These are phyloP conservation scores for Nomada fabriciana DNA, from an alignment of 2,888 invertebrate genomes.

Conservation along the genomic window DNA sequence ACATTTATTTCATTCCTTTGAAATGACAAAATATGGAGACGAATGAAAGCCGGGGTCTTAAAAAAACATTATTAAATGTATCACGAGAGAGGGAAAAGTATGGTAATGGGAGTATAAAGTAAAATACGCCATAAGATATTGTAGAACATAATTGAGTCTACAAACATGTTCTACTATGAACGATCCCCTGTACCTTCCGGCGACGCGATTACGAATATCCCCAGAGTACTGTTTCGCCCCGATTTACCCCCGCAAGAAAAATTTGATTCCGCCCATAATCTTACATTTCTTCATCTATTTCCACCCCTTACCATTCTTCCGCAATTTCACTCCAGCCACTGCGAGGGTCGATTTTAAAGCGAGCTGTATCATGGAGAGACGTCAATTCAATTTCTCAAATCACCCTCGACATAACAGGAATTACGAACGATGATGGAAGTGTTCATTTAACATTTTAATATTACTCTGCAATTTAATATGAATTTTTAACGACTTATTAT, in stretches of 20 bases:
- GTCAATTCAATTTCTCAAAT: conserved; percentile 29
- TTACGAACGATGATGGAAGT: conserved; percentile 16
- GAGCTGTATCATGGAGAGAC: conserved; percentile 2
- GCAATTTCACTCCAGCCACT: conserved; percentile 24
- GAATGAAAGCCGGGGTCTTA: too few species aligned
- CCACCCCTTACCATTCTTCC: conserved; percentile 20
- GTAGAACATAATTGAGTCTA: conserved; percentile 12
- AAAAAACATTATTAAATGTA: neutral
- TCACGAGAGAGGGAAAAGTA: neutral
- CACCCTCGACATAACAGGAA: conserved; percentile 9
- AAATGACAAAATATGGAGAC: too few species aligned
- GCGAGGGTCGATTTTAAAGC: conserved; percentile 48
- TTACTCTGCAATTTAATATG: neutral
- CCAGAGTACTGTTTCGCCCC: conserved; percentile 53
- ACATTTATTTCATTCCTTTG: too few species aligned
- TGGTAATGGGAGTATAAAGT: neutral
- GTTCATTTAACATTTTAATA: conserved; percentile 1
- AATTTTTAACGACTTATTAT: neutral
- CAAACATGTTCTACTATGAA: conserved; percentile 36
- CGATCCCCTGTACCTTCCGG: conserved; percentile 24
- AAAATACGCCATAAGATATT: neutral
- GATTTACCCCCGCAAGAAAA: conserved; percentile 59
- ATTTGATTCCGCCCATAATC: conserved; percentile 58
- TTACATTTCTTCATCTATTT: conserved; percentile 59
- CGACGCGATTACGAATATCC: conserved; percentile 52